phyloP scores from a whole-genome alignment of 1,140 invertebrate species.

The Leguminivora glycinivorella region DNA sequence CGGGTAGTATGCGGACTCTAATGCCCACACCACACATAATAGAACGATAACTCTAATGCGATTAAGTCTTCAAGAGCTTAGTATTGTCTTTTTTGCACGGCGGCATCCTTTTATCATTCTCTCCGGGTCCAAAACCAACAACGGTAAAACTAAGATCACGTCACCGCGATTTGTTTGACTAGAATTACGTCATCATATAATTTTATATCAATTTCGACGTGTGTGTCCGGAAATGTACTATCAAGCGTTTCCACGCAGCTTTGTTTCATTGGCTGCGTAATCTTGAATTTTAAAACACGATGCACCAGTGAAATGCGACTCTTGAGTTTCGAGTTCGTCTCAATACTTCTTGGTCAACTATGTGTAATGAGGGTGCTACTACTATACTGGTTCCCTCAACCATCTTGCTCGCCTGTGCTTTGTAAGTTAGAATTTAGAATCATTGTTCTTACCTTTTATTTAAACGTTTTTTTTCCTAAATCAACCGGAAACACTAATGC shows the following conservation, averaged over 20 bases:
- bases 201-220: slow-evolving; percentile 37
- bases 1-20: background rate
- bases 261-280: background rate
- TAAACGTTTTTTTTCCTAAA: slow-evolving; percentile 28
- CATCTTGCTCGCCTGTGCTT: slow-evolving; percentile 34
- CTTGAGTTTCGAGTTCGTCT: background rate
- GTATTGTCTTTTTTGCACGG: slow-evolving; percentile 9
- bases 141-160: slow-evolving; percentile 22
- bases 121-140: slow-evolving; percentile 5
- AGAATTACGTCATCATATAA: slow-evolving; percentile 32
- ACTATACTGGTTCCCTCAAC: background rate
- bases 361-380: too few species aligned
- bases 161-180: slow-evolving; percentile 29
- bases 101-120: slow-evolving; percentile 11
- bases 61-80: background rate
- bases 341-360: too few species aligned
- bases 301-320: background rate
- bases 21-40: too few species aligned
- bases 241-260: slow-evolving; percentile 11
- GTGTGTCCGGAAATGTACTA: slow-evolving; percentile 42
- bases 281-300: background rate
- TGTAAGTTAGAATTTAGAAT: background rate
- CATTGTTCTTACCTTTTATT: slow-evolving; percentile 31
- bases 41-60: too few species aligned
- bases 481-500: slow-evolving; percentile 49